Percentiles rank a stretch among this genome's conserved stretches.
Evolutionary conservation across 2,113 vertebrate genomes (phyloP).

Genomic region (Chiloscyllium plagiosum): DNA sequence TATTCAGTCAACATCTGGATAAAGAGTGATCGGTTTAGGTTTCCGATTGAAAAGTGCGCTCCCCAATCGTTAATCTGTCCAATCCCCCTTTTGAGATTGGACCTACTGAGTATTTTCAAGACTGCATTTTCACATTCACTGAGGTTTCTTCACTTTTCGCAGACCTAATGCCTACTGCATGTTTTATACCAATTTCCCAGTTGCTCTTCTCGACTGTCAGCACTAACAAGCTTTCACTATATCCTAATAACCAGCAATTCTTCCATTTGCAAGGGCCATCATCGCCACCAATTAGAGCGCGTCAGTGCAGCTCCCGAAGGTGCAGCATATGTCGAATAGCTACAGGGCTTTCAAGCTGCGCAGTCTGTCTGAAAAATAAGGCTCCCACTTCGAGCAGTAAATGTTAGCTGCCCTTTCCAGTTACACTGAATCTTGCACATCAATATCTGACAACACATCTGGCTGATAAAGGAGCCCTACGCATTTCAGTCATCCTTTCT

Average conservation of each 20-base stretch:
- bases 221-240: not conserved
- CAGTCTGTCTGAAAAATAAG: not conserved
- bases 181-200: not conserved
- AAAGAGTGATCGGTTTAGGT: not conserved
- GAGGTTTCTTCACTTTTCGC: not conserved
- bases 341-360: not conserved
- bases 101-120: not conserved
- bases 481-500: not conserved
- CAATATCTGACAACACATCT: not conserved
- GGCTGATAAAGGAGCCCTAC: not conserved
- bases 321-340: not conserved
- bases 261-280: conserved; percentile 7
- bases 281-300: not conserved
- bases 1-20: not conserved
- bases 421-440: not conserved
- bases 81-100: not conserved
- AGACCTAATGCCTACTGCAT: not conserved
- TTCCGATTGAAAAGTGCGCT: not conserved
- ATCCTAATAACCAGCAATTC: not conserved
- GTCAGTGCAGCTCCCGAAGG: not conserved
- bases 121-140: not conserved
- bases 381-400: not conserved
- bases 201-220: not conserved
- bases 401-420: not conserved
- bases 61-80: not conserved